These are phyloP conservation scores for Mormyrus proboscirostris DNA, from an alignment of 2,797 vertebrate genomes.

Conservation along the genomic window DNA sequence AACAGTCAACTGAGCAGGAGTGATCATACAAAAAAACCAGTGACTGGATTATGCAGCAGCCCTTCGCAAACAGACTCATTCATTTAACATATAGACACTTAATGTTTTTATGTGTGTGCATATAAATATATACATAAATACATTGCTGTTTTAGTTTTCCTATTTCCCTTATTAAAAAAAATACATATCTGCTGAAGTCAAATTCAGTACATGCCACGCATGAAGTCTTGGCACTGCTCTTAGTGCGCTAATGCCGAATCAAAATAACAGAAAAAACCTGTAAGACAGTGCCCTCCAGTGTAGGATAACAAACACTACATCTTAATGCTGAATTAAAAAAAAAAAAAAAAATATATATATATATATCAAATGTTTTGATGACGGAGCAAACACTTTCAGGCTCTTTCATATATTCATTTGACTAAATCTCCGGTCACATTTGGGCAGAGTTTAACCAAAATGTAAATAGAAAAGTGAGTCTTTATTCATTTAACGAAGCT, in stretches of 20 bases:
- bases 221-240: background rate
- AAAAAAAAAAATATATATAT: background rate
- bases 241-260: background rate
- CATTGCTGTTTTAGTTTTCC: background rate
- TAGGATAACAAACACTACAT: background rate
- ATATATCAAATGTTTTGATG: background rate
- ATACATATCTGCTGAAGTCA: background rate
- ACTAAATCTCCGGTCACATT: background rate
- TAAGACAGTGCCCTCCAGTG: background rate
- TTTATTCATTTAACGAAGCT: background rate
- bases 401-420: background rate
- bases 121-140: background rate
- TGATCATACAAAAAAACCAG: background rate
- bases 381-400: background rate
- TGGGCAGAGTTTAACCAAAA: background rate
- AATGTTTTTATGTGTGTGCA: background rate
- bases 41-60: background rate
- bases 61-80: background rate
- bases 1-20: background rate
- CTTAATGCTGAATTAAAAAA: background rate
- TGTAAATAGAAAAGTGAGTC: background rate
- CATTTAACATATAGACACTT: background rate
- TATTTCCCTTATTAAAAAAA: background rate
- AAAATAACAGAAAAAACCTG: background rate
- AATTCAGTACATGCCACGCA: background rate